Evolutionary conservation across 1,140 invertebrate species (phyloP).

Genomic region (Cydia fagiglandana): DNA sequence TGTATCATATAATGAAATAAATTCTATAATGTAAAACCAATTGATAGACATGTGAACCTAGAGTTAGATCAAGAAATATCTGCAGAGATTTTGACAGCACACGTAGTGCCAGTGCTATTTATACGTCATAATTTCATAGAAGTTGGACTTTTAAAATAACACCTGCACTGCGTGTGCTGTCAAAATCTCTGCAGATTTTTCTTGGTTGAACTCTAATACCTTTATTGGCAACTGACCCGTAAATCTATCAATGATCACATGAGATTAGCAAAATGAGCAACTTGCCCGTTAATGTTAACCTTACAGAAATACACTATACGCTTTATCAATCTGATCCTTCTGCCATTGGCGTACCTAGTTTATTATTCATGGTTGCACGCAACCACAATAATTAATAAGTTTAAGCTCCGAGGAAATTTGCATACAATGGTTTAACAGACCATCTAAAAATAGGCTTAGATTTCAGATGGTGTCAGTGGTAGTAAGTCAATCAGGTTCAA

Average conservation of each 20-base stretch:
- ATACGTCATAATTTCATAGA: no score
- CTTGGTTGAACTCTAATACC: not conserved
- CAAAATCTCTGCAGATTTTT: no score
- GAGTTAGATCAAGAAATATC: no score
- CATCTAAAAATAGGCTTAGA: constrained; percentile 53
- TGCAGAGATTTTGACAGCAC: no score
- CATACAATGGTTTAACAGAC: constrained; percentile 67
- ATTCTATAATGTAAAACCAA: no score
- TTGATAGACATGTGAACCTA: no score
- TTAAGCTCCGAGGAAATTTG: constrained; percentile 63
- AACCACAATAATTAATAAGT: constrained; percentile 72
- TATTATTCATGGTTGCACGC: constrained; percentile 60
- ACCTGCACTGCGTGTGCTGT: no score
- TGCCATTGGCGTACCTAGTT: constrained; percentile 39
- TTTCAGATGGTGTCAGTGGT: constrained; percentile 24
- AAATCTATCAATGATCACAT: not conserved
- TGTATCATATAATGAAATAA: no score
- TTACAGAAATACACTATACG: not conserved
- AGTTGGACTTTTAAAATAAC: no score
- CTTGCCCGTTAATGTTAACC: not conserved
- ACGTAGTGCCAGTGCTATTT: no score
- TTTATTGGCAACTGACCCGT: not conserved
- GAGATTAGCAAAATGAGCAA: not conserved
- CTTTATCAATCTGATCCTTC: not conserved
- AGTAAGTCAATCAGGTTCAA: constrained; percentile 22